A percentile compares a stretch with the other conserved stretches of the same genome.
phyloP scores from a whole-genome alignment of 2,888 invertebrate genomes.

The Macrosoma leucophasiata region DNA sequence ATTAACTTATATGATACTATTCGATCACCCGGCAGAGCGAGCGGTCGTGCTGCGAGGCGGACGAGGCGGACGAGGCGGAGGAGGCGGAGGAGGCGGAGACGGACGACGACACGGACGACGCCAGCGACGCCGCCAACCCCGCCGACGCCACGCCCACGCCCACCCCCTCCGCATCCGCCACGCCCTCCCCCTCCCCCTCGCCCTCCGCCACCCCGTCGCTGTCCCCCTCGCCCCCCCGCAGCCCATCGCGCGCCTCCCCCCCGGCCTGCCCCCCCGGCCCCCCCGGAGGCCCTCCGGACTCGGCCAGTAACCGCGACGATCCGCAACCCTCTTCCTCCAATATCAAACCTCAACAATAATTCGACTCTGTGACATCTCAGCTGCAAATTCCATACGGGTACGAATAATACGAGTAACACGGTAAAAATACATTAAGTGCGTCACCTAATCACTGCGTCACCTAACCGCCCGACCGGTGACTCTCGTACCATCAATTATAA shows the following conservation, averaged over 20 bases:
- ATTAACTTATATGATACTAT: background rate
- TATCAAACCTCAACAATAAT: no score
- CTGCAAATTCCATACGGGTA: no score
- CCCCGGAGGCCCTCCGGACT: background rate
- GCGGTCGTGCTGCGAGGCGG: constrained; percentile 24
- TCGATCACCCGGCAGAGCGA: constrained; percentile 19
- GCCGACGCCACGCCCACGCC: constrained; percentile 21
- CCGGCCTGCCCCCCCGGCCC: background rate
- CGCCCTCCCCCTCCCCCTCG: constrained; percentile 19
- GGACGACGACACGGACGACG: constrained; percentile 11
- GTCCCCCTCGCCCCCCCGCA: background rate
- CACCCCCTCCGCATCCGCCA: constrained; percentile 4
- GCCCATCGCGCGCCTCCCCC: background rate
- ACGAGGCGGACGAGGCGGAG: constrained; percentile 20
- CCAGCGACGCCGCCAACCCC: constrained; percentile 19
- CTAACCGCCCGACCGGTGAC: no score
- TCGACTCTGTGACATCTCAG: no score
- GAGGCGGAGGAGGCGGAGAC: constrained; percentile 12
- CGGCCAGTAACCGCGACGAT: no score
- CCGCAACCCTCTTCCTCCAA: no score
- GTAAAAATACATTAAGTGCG: no score
- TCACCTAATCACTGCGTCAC: no score
- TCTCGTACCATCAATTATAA: no score
- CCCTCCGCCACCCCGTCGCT: background rate
- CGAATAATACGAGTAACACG: no score